phyloP scores from a whole-genome alignment of 35 echinoderm and acorn worm genomes.

The Anneissia japonica region DNA sequence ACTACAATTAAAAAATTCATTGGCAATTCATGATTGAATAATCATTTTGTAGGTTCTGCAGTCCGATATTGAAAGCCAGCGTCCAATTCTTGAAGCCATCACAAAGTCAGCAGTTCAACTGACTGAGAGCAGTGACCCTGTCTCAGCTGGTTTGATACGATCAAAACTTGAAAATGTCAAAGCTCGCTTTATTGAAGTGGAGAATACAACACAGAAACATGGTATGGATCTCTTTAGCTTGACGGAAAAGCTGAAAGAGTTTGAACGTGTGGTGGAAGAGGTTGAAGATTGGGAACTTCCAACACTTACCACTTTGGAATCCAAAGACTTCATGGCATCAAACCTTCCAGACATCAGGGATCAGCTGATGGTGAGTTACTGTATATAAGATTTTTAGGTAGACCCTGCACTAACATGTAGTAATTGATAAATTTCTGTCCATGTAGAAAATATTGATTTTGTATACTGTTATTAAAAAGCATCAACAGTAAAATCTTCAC shows the following conservation, averaged over 20 bases:
- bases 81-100: constrained; percentile 71
- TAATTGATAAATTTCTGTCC: too few relatives aligned
- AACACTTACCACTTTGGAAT: constrained; percentile 55
- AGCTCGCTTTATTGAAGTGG: constrained; percentile 40
- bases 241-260: constrained; percentile 79
- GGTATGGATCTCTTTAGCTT: constrained; percentile 53
- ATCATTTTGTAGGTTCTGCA: constrained; percentile 71
- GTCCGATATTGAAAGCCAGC: constrained; percentile 88
- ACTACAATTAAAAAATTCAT: too few relatives aligned
- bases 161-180: constrained; percentile 62
- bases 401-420: too few relatives aligned
- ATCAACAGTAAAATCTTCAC: neutral
- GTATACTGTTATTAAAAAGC: too few relatives aligned
- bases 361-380: constrained; percentile 60
- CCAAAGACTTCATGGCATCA: constrained; percentile 49
- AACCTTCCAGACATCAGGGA: constrained; percentile 47
- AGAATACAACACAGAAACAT: constrained; percentile 23
- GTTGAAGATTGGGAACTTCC: constrained; percentile 96
- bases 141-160: constrained; percentile 50
- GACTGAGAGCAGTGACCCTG: constrained; percentile 64
- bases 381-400: too few relatives aligned
- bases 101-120: constrained; percentile 56
- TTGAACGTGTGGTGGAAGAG: constrained; percentile 70
- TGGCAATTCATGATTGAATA: too few relatives aligned
- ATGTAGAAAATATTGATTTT: too few relatives aligned